These are phyloP conservation scores for Pelosia muscerda DNA, from an alignment of 2,888 invertebrate species.

Conservation along the genomic window DNA sequence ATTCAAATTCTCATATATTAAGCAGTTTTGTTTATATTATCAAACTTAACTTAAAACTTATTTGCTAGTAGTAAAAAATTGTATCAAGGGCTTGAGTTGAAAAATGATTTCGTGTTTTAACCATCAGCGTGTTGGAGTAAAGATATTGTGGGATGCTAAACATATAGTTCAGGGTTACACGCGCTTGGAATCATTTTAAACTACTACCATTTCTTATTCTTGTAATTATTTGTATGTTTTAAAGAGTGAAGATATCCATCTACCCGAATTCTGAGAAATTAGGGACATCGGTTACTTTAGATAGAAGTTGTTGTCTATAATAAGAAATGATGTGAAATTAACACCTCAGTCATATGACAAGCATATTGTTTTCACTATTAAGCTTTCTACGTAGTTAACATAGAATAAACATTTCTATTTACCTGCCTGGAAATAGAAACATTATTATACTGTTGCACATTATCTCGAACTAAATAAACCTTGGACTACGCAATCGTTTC, in stretches of 20 bases:
- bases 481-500: slow-evolving; percentile 2
- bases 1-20: slow-evolving; percentile 24
- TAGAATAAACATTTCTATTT: slow-evolving; percentile 14
- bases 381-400: slow-evolving; percentile 11
- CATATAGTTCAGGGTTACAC: not conserved
- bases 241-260: no score
- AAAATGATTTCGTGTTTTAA: not conserved
- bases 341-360: not conserved
- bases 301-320: not conserved
- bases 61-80: not conserved
- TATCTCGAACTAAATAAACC: slow-evolving; percentile 6
- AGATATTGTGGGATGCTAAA: not conserved
- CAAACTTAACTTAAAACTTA: not conserved
- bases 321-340: not conserved
- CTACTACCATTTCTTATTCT: not conserved
- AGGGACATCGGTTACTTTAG: no score
- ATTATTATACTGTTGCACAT: slow-evolving; percentile 12
- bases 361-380: not conserved
- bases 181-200: not conserved
- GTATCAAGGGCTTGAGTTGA: not conserved
- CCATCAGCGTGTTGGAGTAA: not conserved
- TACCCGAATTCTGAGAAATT: no score
- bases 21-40: slow-evolving; percentile 8
- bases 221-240: no score
- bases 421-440: not conserved